These are phyloP conservation scores for Lithophane leautieri DNA, from an alignment of 2,888 invertebrate genomes.

Conservation along the genomic window DNA sequence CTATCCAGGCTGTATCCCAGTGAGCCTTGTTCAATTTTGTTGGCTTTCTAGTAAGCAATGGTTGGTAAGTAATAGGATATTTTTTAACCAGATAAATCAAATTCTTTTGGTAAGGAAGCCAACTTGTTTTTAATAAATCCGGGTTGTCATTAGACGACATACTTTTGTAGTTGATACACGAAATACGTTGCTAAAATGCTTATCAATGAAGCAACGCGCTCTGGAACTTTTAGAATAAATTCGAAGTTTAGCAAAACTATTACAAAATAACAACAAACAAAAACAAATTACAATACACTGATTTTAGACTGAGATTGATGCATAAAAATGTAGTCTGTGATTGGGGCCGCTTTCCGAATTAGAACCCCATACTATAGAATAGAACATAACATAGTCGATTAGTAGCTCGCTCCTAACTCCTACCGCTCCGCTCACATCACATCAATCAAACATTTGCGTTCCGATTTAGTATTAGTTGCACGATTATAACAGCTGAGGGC, in stretches of 20 bases:
- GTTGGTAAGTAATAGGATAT: constrained; percentile 1
- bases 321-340: too few species aligned
- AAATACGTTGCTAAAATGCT: background rate
- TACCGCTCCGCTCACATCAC: too few species aligned
- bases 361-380: too few species aligned
- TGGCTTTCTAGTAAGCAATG: background rate
- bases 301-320: too few species aligned
- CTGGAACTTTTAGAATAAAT: background rate
- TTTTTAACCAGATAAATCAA: constrained; percentile 24
- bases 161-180: background rate
- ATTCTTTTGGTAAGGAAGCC: background rate
- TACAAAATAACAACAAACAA: background rate
- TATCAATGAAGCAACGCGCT: background rate
- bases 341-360: too few species aligned
- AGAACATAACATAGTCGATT: too few species aligned
- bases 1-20: background rate
- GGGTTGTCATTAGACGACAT: background rate
- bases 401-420: too few species aligned
- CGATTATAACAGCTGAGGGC: too few species aligned
- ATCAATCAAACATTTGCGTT: too few species aligned
- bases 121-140: background rate
- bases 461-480: too few species aligned
- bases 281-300: too few species aligned
- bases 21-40: background rate
- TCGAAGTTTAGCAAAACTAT: background rate